Conservation (phyloP, 2,888 invertebrate species). For the Harpalus rubripes region DNA sequence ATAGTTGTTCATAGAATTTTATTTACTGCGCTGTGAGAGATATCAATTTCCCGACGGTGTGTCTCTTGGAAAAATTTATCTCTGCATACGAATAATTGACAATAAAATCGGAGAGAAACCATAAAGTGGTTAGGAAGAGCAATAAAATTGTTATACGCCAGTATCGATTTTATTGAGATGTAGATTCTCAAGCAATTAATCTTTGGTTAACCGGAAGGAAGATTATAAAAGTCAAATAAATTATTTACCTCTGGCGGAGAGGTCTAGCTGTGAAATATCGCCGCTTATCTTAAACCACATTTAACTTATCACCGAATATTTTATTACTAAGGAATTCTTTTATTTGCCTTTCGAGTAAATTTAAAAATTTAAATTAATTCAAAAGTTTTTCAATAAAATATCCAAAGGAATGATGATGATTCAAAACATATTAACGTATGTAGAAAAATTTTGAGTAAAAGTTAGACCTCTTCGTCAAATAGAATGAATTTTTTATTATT, state of each 20-base stretch:
- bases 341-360: neutral
- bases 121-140: constrained; percentile 38
- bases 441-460: no score
- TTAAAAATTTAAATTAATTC: neutral
- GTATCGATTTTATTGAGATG: constrained; percentile 49
- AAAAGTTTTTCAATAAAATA: neutral
- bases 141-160: constrained; percentile 14
- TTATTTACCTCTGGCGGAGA: constrained; percentile 30
- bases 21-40: constrained; percentile 11
- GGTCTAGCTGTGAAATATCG: constrained; percentile 30
- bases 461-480: no score
- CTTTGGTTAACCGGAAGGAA: constrained; percentile 62
- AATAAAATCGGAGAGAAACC: constrained; percentile 28
- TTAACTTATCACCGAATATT: constrained; percentile 10
- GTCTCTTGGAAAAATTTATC: constrained; percentile 19
- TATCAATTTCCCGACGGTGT: constrained; percentile 21
- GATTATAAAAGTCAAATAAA: constrained; percentile 52
- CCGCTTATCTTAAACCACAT: constrained; percentile 11
- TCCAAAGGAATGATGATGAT: no score
- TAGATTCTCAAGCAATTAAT: constrained; percentile 52
- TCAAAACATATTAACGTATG: no score
- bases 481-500: no score
- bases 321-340: neutral
- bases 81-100: constrained; percentile 34
- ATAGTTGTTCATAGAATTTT: constrained; percentile 40